Percentiles rank a stretch among this genome's conserved stretches.
Evolutionary conservation across 2,888 invertebrate genomes (phyloP).

Genomic region (Netelia virgata): DNA sequence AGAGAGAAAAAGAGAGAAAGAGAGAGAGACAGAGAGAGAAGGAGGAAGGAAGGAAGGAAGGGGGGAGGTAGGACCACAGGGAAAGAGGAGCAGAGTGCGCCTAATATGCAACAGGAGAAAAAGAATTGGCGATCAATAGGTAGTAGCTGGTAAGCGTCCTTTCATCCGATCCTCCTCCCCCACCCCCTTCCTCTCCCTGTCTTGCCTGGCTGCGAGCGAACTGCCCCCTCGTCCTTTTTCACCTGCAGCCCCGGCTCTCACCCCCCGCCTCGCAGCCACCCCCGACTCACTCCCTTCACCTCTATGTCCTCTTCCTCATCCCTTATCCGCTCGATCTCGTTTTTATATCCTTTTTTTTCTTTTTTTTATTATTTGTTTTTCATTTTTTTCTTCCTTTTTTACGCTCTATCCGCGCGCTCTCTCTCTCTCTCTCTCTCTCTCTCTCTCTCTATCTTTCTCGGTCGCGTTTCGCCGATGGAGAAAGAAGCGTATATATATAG

Average conservation of each 20-base stretch:
- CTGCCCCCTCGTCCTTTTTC: conserved; percentile 72
- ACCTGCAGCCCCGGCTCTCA: conserved; percentile 67
- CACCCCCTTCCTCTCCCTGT: conserved; percentile 64
- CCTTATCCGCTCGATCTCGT: conserved; percentile 62
- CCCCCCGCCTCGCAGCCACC: conserved; percentile 25
- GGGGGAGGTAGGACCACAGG: conserved; percentile 69
- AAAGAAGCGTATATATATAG: background rate
- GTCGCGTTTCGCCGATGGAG: conserved; percentile 41
- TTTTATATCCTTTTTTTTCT: conserved; percentile 54
- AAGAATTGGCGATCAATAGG: conserved; percentile 85
- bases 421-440: no score
- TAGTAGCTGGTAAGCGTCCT: conserved; percentile 85
- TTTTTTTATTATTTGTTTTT: conserved; percentile 24
- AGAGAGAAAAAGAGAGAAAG: conserved; percentile 65
- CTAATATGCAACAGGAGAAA: conserved; percentile 85
- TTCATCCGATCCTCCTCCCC: conserved; percentile 83
- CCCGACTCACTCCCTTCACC: conserved; percentile 21
- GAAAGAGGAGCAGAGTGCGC: conserved; percentile 81
- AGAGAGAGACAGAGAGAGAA: conserved; percentile 68
- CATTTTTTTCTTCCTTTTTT: conserved; percentile 67
- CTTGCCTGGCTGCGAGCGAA: conserved; percentile 43
- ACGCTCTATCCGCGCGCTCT: conserved; percentile 70
- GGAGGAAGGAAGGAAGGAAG: conserved; percentile 71
- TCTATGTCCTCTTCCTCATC: conserved; percentile 49
- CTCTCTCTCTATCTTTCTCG: conserved; percentile 39